Evolutionary conservation across 2,797 vertebrate species (phyloP), one percentile per base, ranked within the genome.

Genomic region (Mycteria americana): DNA sequence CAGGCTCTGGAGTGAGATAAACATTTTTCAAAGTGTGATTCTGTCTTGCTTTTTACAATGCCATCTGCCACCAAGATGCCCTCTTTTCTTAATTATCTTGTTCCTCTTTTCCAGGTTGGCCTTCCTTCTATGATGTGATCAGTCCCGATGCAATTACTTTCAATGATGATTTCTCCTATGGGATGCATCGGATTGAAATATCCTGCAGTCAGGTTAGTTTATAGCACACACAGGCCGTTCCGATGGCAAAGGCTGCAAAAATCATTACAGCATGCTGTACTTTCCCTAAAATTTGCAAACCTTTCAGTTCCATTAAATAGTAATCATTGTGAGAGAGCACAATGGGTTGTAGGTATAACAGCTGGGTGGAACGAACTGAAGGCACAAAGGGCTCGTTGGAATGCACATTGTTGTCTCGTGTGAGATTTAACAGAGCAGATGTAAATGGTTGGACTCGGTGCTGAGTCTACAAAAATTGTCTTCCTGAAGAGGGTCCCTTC

Each of bases 161-260:
- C 95, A 96, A 98, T 0, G 99, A 99, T 64, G 99, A 99, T 97
- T 99, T 99, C 96, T 99, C 99, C 78, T 98, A 98, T 0, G 99
- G 99, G 91, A 99, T 99, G 98, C 99, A 99, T 98, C 97, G 99
- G 89, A 98, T 99, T 93, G 99, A 99, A 98, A 98, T 98, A 15
- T 99, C 98, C 95, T 99, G 99, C 97, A 99, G 98, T 97, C 99
- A 99, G 99, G 99, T 99, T 95, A 96, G 98, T 98, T 92, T 78
- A 89, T 67, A 81, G 83, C 57, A 63, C 86, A 85, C 48, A 69
- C 30, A 85, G 76, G 89, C 81, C 45, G 53, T 95, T 94, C 85
- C 0, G 4, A 85, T 93, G 43, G 83, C 76, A 96, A 89, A 93
- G 86, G 82, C 95, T 97, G 93, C 78, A 92, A 89, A 95, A 95